A percentile compares a stretch with the other conserved stretches of the same genome.
phyloP scores from a whole-genome alignment of 2,888 invertebrate genomes.

The Phrixothrix hirtus region DNA sequence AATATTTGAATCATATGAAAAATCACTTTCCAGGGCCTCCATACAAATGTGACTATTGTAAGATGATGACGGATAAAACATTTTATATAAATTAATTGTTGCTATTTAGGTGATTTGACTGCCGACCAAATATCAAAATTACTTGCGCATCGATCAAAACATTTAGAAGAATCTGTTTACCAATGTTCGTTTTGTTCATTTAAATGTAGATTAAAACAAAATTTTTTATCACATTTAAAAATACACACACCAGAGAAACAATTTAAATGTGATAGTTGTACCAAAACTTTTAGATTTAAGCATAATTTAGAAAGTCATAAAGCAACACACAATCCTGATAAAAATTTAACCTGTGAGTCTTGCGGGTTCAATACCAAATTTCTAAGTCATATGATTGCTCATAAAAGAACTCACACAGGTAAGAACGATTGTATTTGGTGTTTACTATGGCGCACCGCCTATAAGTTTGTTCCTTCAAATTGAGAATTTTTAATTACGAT shows the following conservation, averaged over 20 bases:
- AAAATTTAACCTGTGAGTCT: conserved; percentile 66
- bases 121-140: conserved; percentile 60
- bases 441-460: no score
- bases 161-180: conserved; percentile 58
- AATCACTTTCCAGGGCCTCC: conserved; percentile 65
- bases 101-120: conserved; percentile 48
- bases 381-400: conserved; percentile 67
- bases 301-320: conserved; percentile 64
- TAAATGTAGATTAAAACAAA: conserved; percentile 62
- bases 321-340: conserved; percentile 60
- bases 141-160: conserved; percentile 64
- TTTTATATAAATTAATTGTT: conserved; percentile 28
- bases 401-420: conserved; percentile 67
- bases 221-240: conserved; percentile 63
- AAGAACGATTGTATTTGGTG: no score
- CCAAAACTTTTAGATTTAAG: conserved; percentile 62
- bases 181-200: conserved; percentile 62
- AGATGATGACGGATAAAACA: conserved; percentile 29
- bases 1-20: conserved; percentile 65
- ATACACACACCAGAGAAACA: conserved; percentile 63
- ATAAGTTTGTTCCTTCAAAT: no score
- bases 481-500: no score
- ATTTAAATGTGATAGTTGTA: conserved; percentile 63
- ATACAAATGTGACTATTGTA: conserved; percentile 66
- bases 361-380: conserved; percentile 71